phyloP scores from a whole-genome alignment of 2,113 vertebrate genomes.

The Ursus arctos region DNA sequence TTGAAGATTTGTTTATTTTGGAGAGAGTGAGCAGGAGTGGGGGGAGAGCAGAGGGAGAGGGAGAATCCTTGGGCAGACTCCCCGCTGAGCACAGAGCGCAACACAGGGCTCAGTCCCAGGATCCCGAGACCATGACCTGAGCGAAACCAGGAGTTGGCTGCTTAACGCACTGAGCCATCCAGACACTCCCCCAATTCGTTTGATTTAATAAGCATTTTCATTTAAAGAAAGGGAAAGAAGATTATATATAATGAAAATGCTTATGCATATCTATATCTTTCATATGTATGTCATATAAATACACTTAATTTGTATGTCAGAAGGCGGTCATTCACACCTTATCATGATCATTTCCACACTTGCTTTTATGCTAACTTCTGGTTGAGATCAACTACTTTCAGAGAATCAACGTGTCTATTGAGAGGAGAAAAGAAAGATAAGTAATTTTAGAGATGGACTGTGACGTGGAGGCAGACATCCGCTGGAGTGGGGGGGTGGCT shows the following conservation, averaged over 20 bases:
- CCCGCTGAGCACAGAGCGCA: neutral
- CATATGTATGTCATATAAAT: neutral
- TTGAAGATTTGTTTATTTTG: neutral
- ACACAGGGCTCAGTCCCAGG: neutral
- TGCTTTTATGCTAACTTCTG: neutral
- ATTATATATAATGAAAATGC: neutral
- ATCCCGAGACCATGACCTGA: neutral
- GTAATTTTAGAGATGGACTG: neutral
- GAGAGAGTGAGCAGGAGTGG: neutral
- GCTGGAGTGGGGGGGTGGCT: rapidly evolving
- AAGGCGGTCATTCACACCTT: neutral
- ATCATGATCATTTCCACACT: neutral
- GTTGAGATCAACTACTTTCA: conserved; percentile 38
- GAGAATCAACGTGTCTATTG: neutral
- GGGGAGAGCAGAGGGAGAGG: neutral
- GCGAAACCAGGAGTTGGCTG: neutral
- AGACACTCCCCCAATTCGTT: neutral
- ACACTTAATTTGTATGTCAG: neutral
- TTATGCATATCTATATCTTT: neutral
- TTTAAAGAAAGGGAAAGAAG: conserved; percentile 20
- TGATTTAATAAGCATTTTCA: conserved; percentile 54
- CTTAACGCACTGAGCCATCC: neutral
- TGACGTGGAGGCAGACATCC: neutral
- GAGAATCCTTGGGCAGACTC: neutral
- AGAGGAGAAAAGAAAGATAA: neutral